Conservation (phyloP, 2,888 invertebrate genomes). For the Standfussiana lucernea region DNA sequence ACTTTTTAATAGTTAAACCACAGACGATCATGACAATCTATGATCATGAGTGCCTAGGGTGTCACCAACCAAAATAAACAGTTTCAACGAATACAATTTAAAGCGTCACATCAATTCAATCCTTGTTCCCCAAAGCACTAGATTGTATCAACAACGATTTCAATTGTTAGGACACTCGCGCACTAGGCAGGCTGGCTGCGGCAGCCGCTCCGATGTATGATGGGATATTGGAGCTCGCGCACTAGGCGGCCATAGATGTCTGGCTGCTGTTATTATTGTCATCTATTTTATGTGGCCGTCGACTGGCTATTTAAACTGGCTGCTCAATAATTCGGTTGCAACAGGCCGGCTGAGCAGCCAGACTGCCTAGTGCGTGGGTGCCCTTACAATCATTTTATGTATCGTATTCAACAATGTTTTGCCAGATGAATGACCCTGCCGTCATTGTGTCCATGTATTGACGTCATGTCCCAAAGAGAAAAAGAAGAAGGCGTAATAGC, state of each 20-base stretch:
- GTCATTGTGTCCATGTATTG: background rate
- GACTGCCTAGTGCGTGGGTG: background rate
- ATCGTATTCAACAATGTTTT: conserved; percentile 13
- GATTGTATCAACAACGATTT: conserved; percentile 34
- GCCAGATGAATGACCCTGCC: background rate
- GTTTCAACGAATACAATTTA: conserved; percentile 33
- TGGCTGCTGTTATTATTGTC: background rate
- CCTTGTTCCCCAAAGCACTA: conserved; percentile 26
- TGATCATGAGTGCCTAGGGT: background rate
- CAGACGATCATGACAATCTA: background rate
- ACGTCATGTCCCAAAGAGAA: conserved; percentile 37
- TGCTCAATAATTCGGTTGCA: background rate
- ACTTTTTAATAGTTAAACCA: background rate
- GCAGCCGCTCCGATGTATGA: background rate
- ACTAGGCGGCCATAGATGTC: background rate
- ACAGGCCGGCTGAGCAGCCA: background rate
- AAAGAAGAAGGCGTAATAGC: background rate
- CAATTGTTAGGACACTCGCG: conserved; percentile 18
- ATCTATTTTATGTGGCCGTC: background rate
- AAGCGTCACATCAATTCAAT: conserved; percentile 47
- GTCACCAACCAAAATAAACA: conserved; percentile 50
- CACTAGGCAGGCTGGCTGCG: background rate
- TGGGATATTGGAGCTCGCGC: background rate
- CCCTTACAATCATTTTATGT: conserved; percentile 30
- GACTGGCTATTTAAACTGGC: background rate